These are phyloP conservation scores for Cryptocephalus primarius DNA, from an alignment of 2,888 invertebrate species.

Conservation along the genomic window DNA sequence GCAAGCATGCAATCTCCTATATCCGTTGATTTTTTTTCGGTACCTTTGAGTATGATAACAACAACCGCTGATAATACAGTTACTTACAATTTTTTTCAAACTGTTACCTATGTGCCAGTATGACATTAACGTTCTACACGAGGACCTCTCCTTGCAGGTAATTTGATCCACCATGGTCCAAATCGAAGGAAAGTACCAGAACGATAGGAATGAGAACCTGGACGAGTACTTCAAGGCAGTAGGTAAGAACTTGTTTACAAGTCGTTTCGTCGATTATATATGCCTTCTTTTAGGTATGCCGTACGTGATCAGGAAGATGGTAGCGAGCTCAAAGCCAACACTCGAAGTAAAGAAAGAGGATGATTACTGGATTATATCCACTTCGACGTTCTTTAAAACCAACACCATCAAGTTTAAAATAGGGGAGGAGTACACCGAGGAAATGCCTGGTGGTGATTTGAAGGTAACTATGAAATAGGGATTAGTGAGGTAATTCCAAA, in stretches of 20 bases:
- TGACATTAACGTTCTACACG: no score
- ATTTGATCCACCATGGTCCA: constrained; percentile 38
- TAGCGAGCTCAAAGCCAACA: constrained; percentile 47
- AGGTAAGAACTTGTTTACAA: constrained; percentile 43
- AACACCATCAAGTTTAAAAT: constrained; percentile 44
- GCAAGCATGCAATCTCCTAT: no score
- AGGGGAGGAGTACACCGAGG: constrained; percentile 53
- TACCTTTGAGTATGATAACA: no score
- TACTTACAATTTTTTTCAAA: no score
- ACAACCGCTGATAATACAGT: no score
- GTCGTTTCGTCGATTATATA: no score
- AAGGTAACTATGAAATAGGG: constrained; percentile 19
- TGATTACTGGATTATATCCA: constrained; percentile 48
- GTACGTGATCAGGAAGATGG: constrained; percentile 54
- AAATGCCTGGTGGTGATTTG: constrained; percentile 48
- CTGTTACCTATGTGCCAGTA: no score
- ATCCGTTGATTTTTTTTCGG: no score
- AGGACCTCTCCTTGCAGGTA: no score
- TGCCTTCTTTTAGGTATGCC: constrained; percentile 44
- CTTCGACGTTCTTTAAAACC: constrained; percentile 45
- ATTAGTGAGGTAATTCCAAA: no score
- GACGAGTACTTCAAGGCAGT: constrained; percentile 52
- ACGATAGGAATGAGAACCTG: constrained; percentile 53
- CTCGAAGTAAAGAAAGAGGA: constrained; percentile 47
- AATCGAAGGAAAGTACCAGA: constrained; percentile 50